phyloP scores from a whole-genome alignment of 2,888 invertebrate species.

The Plutella xylostella region DNA sequence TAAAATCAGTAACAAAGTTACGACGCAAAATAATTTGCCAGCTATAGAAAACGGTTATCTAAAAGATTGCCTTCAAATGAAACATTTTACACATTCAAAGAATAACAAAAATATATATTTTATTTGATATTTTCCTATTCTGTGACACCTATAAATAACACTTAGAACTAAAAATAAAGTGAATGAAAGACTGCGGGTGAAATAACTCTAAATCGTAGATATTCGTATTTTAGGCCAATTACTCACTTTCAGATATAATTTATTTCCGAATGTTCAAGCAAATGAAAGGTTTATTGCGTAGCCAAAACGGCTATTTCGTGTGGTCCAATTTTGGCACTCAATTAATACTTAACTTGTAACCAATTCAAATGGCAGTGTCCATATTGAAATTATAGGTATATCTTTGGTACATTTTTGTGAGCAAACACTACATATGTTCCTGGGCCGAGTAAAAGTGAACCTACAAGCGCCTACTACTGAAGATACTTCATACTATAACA shows the following conservation, averaged over 20 bases:
- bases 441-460: constrained; percentile 28
- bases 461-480: constrained; percentile 30
- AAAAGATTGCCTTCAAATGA: too few species aligned
- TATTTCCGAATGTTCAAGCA: background rate
- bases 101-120: background rate
- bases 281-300: background rate
- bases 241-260: background rate
- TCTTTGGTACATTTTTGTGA: constrained; percentile 68
- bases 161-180: too few species aligned
- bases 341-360: constrained; percentile 38
- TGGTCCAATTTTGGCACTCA: constrained; percentile 65
- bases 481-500: constrained; percentile 30
- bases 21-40: too few species aligned
- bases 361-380: constrained; percentile 13
- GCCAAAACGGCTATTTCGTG: constrained; percentile 13
- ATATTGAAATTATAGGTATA: constrained; percentile 1
- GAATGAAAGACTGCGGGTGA: too few species aligned
- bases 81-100: too few species aligned
- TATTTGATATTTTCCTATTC: background rate
- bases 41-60: too few species aligned
- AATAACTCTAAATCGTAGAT: too few species aligned
- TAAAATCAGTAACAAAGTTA: too few species aligned
- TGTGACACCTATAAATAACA: too few species aligned
- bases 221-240: background rate
- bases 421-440: constrained; percentile 48